Evolutionary conservation across 2,113 vertebrate genomes (phyloP), one percentile per base, ranked within the genome.

Genomic region (Tapirus terrestris): DNA sequence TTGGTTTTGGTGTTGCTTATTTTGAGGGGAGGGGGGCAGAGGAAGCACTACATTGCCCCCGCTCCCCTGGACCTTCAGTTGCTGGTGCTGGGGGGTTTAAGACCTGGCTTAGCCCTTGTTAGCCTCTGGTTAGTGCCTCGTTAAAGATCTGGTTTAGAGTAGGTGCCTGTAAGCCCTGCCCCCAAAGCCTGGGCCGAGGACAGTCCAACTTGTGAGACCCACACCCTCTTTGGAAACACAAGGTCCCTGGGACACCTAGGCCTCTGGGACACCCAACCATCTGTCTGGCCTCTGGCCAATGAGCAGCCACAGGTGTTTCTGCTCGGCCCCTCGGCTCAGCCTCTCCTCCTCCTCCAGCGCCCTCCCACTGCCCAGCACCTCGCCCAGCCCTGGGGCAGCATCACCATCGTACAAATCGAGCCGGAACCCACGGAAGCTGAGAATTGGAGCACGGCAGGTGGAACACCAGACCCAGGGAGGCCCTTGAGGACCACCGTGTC

Each of bases 91-190:
- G 85, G 89, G 85, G 18, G 68, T 97, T 98, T 98, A 98, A 97
- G 86, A 94, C 72, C 97, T 98, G 95, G 94, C 97, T 98, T 97
- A 98, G 96, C 92, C 93, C 96, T 98, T 61, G 90, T 98, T 98
- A 98, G 97, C 94, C 65, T 98, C 98, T 98, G 97, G 97, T 98
- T 98, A 98, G 97, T 92, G 84, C 76, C 95, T 98, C 96, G 90
- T 98, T 98, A 98, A 73, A 81, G 90, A 96, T 97, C 97, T 98
- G 96, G 95, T 98, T 98, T 98, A 98, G 91, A 93, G 92, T 98
- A 97, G 94, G 72, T 96, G 85, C 56, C 96, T 92, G 45, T 23
- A 4, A 27, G 70, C 72, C 91, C 81, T 91, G 65, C 87, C 94
- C 76, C 75, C 53, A 12, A 67, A 60, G 27, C 96, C 97, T 68